Evolutionary conservation across 2,797 vertebrate species (phyloP).

Genomic region (Channallabes apus): DNA sequence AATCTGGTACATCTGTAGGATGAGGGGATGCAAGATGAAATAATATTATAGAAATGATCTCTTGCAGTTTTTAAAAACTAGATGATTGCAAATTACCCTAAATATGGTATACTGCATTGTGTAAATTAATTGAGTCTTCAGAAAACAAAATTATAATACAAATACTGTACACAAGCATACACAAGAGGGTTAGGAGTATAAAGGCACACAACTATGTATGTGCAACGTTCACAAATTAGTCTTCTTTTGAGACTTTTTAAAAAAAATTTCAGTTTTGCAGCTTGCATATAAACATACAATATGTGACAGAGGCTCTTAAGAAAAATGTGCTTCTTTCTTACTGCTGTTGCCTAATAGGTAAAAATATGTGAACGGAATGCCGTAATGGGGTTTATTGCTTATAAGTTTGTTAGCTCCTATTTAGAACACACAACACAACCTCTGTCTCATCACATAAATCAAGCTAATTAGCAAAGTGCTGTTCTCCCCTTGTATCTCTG

Average conservation of each 20-base stretch:
- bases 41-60: neutral
- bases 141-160: neutral
- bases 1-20: neutral
- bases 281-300: neutral
- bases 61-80: neutral
- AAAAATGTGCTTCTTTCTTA: neutral
- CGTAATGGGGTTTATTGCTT: constrained; percentile 26
- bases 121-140: constrained; percentile 2
- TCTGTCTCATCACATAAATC: constrained; percentile 47
- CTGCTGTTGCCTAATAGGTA: neutral
- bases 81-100: neutral
- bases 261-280: neutral
- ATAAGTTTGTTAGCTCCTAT: constrained; percentile 39
- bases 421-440: constrained; percentile 39
- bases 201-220: constrained; percentile 29
- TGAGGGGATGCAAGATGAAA: neutral
- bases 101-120: constrained; percentile 1
- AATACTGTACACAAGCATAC: constrained; percentile 17
- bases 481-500: constrained; percentile 41
- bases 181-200: constrained; percentile 22
- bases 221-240: constrained; percentile 40
- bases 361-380: constrained; percentile 25
- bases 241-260: neutral
- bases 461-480: constrained; percentile 44
- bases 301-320: neutral